A percentile compares a stretch with the other conserved stretches of the same genome.
Evolutionary conservation across 2,888 invertebrate species (phyloP).

Genomic region (Anagyrus pseudococci): DNA sequence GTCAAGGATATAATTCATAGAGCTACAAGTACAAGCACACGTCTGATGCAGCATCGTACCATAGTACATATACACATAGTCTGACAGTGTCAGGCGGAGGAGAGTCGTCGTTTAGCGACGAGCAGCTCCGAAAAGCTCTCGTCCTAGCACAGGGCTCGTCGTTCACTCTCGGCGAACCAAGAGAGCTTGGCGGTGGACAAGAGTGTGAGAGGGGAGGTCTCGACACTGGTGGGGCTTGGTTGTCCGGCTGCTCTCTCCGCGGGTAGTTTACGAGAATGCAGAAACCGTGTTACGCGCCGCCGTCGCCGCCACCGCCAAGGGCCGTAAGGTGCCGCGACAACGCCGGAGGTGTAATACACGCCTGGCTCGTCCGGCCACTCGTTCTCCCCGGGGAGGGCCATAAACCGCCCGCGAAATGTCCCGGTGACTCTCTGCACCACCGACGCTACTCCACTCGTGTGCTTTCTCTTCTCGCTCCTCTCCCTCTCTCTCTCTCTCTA

Average conservation of each 20-base stretch:
- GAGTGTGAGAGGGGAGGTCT: not conserved
- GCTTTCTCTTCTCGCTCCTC: slow-evolving; percentile 42
- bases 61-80: too few relatives aligned
- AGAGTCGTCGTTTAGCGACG: too few relatives aligned
- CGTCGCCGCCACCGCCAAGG: slow-evolving; percentile 11
- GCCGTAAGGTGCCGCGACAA: slow-evolving; percentile 41
- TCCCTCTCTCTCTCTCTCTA: too few relatives aligned
- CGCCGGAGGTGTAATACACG: not conserved
- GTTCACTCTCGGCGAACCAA: not conserved
- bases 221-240: slow-evolving; percentile 3
- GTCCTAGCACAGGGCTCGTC: too few relatives aligned
- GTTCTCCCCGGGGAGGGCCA: slow-evolving; percentile 43
- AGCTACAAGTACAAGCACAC: too few relatives aligned
- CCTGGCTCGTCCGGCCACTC: slow-evolving; percentile 30
- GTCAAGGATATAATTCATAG: too few relatives aligned
- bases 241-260: slow-evolving; percentile 11
- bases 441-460: slow-evolving; percentile 40
- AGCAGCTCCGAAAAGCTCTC: too few relatives aligned
- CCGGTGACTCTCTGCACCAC: slow-evolving; percentile 15
- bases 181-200: not conserved
- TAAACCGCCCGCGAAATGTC: slow-evolving; percentile 49
- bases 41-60: too few relatives aligned
- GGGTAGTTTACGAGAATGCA: slow-evolving; percentile 54
- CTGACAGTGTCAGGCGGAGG: too few relatives aligned
- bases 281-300: slow-evolving; percentile 52